A percentile compares a stretch with the other conserved stretches of the same genome.
phyloP scores from a whole-genome alignment of 1,140 invertebrate species.

The Schlechtendalia chinensis region DNA sequence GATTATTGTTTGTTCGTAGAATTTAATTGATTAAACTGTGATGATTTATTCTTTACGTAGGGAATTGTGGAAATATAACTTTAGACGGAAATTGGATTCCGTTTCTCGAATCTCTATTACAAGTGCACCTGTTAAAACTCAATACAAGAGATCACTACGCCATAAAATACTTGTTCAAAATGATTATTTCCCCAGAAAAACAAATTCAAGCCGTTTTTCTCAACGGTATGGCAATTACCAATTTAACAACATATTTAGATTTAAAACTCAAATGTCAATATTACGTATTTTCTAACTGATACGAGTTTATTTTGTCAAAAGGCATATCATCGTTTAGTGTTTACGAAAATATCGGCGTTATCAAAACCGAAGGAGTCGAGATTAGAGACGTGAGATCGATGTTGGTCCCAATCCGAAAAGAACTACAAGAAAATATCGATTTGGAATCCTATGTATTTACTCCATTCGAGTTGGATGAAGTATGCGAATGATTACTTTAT shows the following conservation, averaged over 20 bases:
- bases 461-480: constrained; percentile 11
- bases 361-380: constrained; percentile 37
- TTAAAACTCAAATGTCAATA: too few species aligned
- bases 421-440: constrained; percentile 33
- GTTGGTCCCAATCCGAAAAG: constrained; percentile 39
- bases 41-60: neutral
- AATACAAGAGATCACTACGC: constrained; percentile 43
- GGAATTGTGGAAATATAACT: constrained; percentile 32
- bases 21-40: neutral
- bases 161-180: constrained; percentile 45
- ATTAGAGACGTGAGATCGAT: constrained; percentile 37
- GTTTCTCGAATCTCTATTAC: constrained; percentile 45
- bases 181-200: constrained; percentile 31
- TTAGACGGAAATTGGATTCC: constrained; percentile 46
- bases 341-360: constrained; percentile 1
- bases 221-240: neutral
- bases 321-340: constrained; percentile 5
- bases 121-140: constrained; percentile 45
- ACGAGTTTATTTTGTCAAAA: neutral
- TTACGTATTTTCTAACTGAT: neutral
- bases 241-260: neutral
- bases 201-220: neutral
- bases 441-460: constrained; percentile 35
- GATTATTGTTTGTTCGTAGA: neutral
- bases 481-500: neutral